phyloP scores from a whole-genome alignment of 2,797 vertebrate genomes.

The Oreortyx pictus region DNA sequence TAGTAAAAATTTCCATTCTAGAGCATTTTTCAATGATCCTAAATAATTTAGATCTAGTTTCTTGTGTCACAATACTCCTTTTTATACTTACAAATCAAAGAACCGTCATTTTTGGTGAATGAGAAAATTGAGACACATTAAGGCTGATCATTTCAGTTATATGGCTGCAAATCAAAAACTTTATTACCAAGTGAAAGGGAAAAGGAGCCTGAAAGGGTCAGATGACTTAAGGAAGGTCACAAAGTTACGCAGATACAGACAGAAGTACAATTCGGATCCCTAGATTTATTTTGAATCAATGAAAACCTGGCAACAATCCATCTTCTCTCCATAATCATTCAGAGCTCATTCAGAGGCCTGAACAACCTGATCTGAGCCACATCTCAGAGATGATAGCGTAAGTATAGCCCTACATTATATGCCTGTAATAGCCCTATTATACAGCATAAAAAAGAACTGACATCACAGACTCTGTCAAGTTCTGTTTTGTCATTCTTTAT shows the following conservation, averaged over 20 bases:
- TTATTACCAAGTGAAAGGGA: background rate
- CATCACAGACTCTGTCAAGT: background rate
- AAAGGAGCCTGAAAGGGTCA: background rate
- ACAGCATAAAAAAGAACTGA: background rate
- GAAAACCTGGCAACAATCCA: background rate
- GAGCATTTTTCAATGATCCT: background rate
- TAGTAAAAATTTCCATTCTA: background rate
- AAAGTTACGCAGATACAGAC: background rate
- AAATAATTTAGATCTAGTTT: background rate
- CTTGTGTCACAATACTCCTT: background rate
- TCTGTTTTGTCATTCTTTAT: slow-evolving; percentile 13
- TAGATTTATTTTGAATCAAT: background rate
- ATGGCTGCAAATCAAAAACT: background rate
- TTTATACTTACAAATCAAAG: background rate
- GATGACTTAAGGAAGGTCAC: background rate
- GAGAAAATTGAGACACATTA: background rate
- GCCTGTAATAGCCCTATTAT: background rate
- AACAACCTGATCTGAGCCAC: background rate
- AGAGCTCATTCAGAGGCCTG: background rate
- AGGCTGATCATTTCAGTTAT: background rate
- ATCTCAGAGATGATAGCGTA: background rate
- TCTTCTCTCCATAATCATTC: background rate
- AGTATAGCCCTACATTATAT: background rate
- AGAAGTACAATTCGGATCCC: background rate
- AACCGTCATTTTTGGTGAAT: background rate